Percentiles rank a stretch among this genome's conserved stretches.
These are phyloP conservation scores for Otolemur garnettii DNA, from an alignment of 2,113 vertebrate species.

Conservation along the genomic window DNA sequence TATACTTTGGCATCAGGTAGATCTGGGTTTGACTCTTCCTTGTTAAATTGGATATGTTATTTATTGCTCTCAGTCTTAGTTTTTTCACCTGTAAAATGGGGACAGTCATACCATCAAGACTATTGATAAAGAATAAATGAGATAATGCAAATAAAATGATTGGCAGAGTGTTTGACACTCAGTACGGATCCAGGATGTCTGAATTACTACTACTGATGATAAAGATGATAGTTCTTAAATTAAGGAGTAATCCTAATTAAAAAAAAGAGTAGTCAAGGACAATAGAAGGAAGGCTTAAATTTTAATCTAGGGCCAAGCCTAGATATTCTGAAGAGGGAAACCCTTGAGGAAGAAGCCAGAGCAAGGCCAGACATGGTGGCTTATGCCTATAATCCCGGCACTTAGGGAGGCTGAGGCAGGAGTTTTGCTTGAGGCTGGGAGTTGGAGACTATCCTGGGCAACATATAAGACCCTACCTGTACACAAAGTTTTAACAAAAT, in stretches of 20 bases:
- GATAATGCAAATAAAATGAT: slow-evolving; percentile 15
- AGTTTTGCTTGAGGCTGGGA: too few relatives aligned
- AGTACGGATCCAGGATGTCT: neutral
- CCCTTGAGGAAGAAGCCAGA: neutral
- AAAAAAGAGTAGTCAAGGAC: neutral
- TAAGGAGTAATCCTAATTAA: neutral
- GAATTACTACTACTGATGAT: neutral
- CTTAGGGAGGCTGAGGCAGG: too few relatives aligned
- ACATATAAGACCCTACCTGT: too few relatives aligned
- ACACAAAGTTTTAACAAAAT: too few relatives aligned
- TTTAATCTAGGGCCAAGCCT: slow-evolving; percentile 10
- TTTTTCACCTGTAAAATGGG: slow-evolving; percentile 9
- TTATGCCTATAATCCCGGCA: too few relatives aligned
- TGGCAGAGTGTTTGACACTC: neutral
- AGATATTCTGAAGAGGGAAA: slow-evolving; percentile 20
- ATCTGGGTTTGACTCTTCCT: neutral
- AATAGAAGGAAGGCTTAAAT: slow-evolving; percentile 18
- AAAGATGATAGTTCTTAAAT: neutral
- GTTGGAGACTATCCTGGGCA: too few relatives aligned
- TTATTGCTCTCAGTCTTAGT: neutral
- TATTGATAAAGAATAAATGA: neutral
- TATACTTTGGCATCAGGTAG: neutral
- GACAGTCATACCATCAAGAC: neutral
- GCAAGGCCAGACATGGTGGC: too few relatives aligned
- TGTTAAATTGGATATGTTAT: neutral